These are phyloP conservation scores for Mesitornis unicolor DNA, from an alignment of 2,113 vertebrate species.

Conservation along the genomic window DNA sequence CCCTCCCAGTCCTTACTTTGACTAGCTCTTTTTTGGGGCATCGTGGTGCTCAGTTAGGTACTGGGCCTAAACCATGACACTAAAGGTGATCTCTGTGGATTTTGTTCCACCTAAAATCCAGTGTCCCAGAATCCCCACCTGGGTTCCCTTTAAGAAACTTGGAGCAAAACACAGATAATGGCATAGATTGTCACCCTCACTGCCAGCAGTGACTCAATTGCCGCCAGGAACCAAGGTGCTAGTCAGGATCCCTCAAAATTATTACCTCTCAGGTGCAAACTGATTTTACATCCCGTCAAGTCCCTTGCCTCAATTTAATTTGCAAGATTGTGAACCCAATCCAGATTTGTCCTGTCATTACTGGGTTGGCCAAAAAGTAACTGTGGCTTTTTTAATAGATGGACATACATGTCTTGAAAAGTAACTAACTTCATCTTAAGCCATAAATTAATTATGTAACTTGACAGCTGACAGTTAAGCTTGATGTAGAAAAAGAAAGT, in stretches of 20 bases:
- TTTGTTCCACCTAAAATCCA: not conserved
- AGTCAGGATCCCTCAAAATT: not conserved
- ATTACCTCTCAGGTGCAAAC: not conserved
- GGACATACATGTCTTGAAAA: too few relatives aligned
- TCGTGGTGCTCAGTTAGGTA: too few relatives aligned
- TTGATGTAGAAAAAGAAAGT: too few relatives aligned
- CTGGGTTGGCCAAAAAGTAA: too few relatives aligned
- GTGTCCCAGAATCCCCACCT: fast-evolving
- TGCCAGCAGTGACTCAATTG: not conserved
- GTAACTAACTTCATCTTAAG: too few relatives aligned
- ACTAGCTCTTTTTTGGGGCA: too few relatives aligned
- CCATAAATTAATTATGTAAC: too few relatives aligned
- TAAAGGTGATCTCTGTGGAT: not conserved
- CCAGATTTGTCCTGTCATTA: not conserved
- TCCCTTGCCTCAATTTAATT: not conserved
- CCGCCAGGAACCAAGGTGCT: not conserved
- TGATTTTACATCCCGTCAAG: not conserved
- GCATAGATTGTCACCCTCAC: not conserved
- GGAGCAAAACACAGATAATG: not conserved
- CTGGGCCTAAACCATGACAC: too few relatives aligned
- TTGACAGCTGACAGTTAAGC: too few relatives aligned
- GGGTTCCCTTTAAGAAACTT: not conserved
- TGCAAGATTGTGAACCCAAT: not conserved
- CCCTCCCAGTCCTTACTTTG: too few relatives aligned
- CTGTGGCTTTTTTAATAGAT: too few relatives aligned